Percentiles rank a stretch among this genome's conserved stretches.
Conservation (phyloP, 2,888 invertebrate genomes). For the Cerceris rybyensis region DNA sequence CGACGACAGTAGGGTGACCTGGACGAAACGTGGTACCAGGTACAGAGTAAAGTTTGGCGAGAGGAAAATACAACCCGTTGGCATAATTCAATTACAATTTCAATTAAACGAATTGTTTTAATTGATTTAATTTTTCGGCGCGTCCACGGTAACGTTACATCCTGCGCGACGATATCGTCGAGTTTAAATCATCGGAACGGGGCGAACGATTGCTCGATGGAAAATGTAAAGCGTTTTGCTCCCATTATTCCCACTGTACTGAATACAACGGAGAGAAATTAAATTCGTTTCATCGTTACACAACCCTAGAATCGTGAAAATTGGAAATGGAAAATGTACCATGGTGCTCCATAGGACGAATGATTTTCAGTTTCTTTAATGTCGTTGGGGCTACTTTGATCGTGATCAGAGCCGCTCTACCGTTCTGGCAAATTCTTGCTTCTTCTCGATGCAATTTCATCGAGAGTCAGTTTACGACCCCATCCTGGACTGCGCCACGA, state of each 20-base stretch:
- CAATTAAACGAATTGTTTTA: constrained; percentile 60
- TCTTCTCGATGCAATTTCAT: constrained; percentile 29
- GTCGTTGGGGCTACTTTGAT: constrained; percentile 3
- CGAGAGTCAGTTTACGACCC: constrained; percentile 41
- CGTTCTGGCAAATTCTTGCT: constrained; percentile 23
- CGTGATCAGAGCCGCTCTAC: neutral
- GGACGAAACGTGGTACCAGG: neutral
- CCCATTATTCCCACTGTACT: neutral
- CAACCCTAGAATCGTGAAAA: constrained; percentile 23
- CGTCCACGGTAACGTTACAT: constrained; percentile 10
- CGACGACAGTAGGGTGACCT: neutral
- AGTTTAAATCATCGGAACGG: constrained; percentile 58
- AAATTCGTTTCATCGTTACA: constrained; percentile 43
- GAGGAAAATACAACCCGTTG: neutral
- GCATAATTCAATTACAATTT: constrained; percentile 54
- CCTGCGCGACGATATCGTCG: constrained; percentile 25
- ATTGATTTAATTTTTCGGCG: constrained; percentile 55
- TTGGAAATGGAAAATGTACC: neutral
- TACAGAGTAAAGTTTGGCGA: neutral
- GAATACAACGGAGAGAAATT: constrained; percentile 46
- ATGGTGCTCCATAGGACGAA: constrained; percentile 15
- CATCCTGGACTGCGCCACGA: constrained; percentile 24
- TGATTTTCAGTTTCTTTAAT: constrained; percentile 27
- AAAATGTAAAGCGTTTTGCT: constrained; percentile 59
- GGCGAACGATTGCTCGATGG: constrained; percentile 45